phyloP scores from a whole-genome alignment of 2,797 vertebrate species.

The Catamblyrhynchus diadema region DNA sequence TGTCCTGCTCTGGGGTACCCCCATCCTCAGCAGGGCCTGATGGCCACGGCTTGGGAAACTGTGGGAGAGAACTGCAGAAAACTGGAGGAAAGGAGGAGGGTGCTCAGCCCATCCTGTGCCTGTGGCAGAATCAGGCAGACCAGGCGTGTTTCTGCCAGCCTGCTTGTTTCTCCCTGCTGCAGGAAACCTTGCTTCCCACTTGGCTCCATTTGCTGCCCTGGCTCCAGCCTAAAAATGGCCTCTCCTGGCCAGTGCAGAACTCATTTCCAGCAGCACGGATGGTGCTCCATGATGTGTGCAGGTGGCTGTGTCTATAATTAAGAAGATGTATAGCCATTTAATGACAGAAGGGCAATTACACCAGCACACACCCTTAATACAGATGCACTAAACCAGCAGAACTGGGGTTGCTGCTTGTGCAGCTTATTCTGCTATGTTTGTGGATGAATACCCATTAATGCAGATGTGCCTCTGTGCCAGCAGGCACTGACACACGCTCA shows the following conservation, averaged over 20 bases:
- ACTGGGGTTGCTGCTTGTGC: constrained; percentile 28
- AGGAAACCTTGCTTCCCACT: not conserved
- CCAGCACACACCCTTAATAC: not conserved
- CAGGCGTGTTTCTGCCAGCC: not conserved
- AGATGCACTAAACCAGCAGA: constrained; percentile 34
- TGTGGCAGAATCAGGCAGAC: not conserved
- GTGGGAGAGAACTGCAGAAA: not conserved
- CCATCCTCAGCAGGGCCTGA: not conserved
- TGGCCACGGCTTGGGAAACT: not conserved
- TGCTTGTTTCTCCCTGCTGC: not conserved
- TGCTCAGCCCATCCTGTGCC: not conserved
- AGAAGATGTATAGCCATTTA: not conserved
- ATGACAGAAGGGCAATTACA: not conserved
- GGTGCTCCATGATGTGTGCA: not conserved
- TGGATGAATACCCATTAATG: not conserved
- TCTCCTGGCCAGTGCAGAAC: not conserved
- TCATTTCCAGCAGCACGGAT: not conserved
- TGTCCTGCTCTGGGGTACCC: not conserved
- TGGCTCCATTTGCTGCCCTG: not conserved
- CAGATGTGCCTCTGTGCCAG: not conserved
- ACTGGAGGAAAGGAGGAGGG: not conserved
- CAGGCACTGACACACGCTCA: not conserved
- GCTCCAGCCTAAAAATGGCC: not conserved
- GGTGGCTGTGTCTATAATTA: not conserved
- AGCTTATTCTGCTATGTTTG: not conserved